A percentile compares a stretch with the other conserved stretches of the same genome.
Conservation (phyloP, 2,797 vertebrate species). For the Oceanodroma leucorhoa region DNA sequence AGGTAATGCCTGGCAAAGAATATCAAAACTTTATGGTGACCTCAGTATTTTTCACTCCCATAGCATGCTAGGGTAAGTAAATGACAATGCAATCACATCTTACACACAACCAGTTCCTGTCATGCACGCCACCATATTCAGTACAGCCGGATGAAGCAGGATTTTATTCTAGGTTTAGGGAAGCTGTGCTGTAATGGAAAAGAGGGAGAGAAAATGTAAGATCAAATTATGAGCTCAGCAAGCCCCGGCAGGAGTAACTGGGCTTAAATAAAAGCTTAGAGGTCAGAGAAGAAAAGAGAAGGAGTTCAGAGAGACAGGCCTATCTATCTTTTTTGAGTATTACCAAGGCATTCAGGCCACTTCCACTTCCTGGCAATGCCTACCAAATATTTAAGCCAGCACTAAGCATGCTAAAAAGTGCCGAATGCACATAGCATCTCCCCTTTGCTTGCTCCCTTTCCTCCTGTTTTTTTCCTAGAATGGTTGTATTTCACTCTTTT, state of each 20-base stretch:
- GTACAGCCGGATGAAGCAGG: not conserved
- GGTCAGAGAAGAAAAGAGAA: not conserved
- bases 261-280: not conserved
- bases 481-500: not conserved
- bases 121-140: not conserved
- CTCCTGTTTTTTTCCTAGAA: not conserved
- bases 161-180: not conserved
- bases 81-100: not conserved
- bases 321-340: not conserved
- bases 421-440: not conserved
- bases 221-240: not conserved
- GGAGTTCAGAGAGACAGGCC: not conserved
- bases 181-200: not conserved
- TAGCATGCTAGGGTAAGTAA: not conserved
- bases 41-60: not conserved
- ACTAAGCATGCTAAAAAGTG: not conserved
- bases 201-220: not conserved
- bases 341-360: not conserved
- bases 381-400: not conserved
- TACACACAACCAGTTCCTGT: not conserved
- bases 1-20: not conserved
- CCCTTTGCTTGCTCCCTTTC: not conserved
- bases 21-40: not conserved
- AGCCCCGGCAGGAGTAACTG: not conserved
- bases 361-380: not conserved